Percentiles rank a stretch among this genome's conserved stretches.
Evolutionary conservation across 1,140 invertebrate genomes (phyloP).

Genomic region (Whitmania pigra): DNA sequence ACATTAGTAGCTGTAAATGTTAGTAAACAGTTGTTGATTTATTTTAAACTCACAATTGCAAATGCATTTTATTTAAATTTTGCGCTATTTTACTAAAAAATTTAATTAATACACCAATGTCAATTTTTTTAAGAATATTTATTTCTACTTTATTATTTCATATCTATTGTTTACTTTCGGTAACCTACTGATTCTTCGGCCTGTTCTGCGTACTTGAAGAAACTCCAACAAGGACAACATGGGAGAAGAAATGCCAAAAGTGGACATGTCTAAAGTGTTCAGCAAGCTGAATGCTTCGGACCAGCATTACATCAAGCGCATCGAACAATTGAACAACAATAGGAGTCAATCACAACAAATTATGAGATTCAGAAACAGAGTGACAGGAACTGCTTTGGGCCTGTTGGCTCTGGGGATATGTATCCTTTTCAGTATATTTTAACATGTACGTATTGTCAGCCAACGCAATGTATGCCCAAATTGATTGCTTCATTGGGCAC

Average conservation of each 20-base stretch:
- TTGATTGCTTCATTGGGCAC: no score
- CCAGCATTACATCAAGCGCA: conserved; percentile 19
- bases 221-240: conserved; percentile 1
- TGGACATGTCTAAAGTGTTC: conserved; percentile 23
- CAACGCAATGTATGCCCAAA: not conserved
- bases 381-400: conserved; percentile 14
- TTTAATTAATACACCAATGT: no score
- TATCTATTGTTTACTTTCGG: no score
- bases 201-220: not conserved
- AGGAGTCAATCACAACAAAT: not conserved
- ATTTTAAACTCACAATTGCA: no score
- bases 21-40: no score
- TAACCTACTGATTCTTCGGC: no score
- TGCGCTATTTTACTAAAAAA: no score
- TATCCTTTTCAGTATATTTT: conserved; percentile 15
- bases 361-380: conserved; percentile 10
- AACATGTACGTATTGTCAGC: conserved; percentile 3
- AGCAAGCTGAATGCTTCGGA: conserved; percentile 11
- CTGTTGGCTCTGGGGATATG: conserved; percentile 13
- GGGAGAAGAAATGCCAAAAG: conserved; percentile 18
- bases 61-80: no score
- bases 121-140: no score
- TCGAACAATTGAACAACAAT: conserved; percentile 15
- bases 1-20: no score
- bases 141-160: no score